These are phyloP conservation scores for Myotis yumanensis DNA, from an alignment of 2,113 vertebrate genomes.

Conservation along the genomic window DNA sequence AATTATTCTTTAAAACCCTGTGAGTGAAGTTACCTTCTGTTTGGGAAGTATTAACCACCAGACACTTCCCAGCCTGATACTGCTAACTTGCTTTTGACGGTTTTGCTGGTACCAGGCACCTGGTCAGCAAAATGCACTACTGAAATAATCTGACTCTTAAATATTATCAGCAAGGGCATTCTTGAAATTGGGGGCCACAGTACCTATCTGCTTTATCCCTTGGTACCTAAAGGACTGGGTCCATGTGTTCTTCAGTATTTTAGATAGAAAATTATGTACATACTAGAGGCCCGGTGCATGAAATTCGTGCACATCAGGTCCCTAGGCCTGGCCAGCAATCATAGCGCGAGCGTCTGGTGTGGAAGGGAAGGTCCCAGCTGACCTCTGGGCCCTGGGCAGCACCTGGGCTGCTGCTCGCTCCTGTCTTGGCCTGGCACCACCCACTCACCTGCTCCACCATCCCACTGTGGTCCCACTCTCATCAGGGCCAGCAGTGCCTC, in stretches of 20 bases:
- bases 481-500: too few species aligned
- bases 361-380: too few species aligned
- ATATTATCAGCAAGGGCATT: conserved; percentile 12
- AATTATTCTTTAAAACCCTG: background rate
- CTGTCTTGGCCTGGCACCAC: too few species aligned
- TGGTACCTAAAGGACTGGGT: background rate
- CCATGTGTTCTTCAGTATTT: conserved; percentile 11
- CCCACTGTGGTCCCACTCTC: too few species aligned
- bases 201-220: background rate
- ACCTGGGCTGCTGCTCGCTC: too few species aligned
- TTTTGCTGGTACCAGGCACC: background rate
- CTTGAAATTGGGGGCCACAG: background rate
- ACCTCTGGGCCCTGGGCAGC: too few species aligned
- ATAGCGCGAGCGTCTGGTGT: too few species aligned
- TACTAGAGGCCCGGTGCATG: background rate
- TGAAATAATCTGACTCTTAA: conserved; percentile 43
- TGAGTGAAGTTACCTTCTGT: conserved; percentile 46
- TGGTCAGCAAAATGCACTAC: background rate
- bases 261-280: background rate
- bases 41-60: conserved; percentile 16
- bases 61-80: conserved; percentile 3
- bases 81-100: conserved; percentile 42
- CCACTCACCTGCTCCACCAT: too few species aligned
- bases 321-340: too few species aligned
- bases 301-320: too few species aligned